These are phyloP conservation scores for Acinonyx jubatus DNA, from an alignment of 2,113 vertebrate genomes.

Conservation along the genomic window DNA sequence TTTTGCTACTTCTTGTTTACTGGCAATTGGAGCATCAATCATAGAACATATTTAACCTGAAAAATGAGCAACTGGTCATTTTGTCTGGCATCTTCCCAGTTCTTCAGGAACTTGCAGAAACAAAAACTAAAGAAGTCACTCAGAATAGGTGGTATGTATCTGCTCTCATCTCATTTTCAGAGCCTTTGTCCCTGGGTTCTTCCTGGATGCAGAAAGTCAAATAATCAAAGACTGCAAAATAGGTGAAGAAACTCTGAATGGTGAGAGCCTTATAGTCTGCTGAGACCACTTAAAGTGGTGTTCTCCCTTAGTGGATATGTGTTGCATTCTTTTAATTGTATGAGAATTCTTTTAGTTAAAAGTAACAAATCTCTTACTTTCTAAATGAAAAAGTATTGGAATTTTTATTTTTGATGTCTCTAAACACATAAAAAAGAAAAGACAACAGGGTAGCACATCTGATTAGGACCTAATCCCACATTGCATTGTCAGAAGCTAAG, in stretches of 20 bases:
- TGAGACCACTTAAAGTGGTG: neutral
- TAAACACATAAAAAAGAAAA: neutral
- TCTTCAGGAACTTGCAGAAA: neutral
- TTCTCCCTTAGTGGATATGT: neutral
- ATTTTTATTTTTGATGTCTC: neutral
- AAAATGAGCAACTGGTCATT: conserved; percentile 44
- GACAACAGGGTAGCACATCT: rapidly evolving
- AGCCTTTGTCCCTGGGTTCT: neutral
- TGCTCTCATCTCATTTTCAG: neutral
- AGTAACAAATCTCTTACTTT: neutral
- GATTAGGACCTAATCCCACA: neutral
- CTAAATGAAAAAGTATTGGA: neutral
- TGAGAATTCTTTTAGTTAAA: neutral
- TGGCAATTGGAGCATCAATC: conserved; percentile 51
- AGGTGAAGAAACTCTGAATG: neutral
- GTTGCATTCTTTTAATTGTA: neutral
- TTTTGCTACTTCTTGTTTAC: neutral
- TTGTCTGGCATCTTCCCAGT: neutral
- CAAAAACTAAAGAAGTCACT: neutral
- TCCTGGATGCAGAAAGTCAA: neutral
- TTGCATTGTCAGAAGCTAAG: neutral
- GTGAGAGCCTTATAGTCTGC: neutral
- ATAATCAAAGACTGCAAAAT: neutral
- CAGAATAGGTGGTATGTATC: neutral
- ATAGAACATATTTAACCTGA: conserved; percentile 6